phyloP scores from a whole-genome alignment of 1,140 invertebrate species.

The Chelonus insularis region DNA sequence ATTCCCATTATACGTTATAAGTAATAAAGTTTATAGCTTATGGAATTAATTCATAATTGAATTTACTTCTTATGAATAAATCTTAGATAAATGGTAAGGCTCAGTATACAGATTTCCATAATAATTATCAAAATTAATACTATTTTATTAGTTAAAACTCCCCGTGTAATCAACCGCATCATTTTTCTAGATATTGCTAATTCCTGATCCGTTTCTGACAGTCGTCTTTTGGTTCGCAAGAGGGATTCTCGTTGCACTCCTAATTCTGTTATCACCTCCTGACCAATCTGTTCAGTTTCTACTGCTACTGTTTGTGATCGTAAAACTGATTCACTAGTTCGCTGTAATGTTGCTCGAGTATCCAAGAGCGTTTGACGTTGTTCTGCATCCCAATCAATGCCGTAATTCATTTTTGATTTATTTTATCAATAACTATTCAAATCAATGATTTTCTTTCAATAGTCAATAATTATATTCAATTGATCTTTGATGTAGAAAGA shows the following conservation, averaged over 20 bases:
- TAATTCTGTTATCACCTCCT: conserved; percentile 72
- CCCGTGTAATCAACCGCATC: conserved; percentile 64
- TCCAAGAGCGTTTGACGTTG: conserved; percentile 63
- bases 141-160: conserved; percentile 71
- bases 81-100: no score
- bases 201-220: conserved; percentile 68
- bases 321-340: conserved; percentile 68
- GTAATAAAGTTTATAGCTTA: no score
- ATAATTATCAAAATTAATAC: conserved; percentile 68
- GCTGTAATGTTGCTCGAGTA: conserved; percentile 64
- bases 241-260: conserved; percentile 68
- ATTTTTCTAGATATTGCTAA: conserved; percentile 64
- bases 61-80: no score
- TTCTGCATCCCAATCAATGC: conserved; percentile 58
- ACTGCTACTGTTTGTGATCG: conserved; percentile 73
- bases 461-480: no score
- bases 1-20: no score
- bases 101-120: no score
- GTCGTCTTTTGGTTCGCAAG: conserved; percentile 63
- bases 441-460: no score
- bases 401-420: conserved; percentile 47
- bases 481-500: no score
- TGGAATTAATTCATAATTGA: no score
- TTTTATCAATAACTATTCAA: background rate
- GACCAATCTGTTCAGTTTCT: conserved; percentile 79